These are phyloP conservation scores for Pipistrellus nathusii DNA, from an alignment of 2,797 vertebrate genomes.

Conservation along the genomic window DNA sequence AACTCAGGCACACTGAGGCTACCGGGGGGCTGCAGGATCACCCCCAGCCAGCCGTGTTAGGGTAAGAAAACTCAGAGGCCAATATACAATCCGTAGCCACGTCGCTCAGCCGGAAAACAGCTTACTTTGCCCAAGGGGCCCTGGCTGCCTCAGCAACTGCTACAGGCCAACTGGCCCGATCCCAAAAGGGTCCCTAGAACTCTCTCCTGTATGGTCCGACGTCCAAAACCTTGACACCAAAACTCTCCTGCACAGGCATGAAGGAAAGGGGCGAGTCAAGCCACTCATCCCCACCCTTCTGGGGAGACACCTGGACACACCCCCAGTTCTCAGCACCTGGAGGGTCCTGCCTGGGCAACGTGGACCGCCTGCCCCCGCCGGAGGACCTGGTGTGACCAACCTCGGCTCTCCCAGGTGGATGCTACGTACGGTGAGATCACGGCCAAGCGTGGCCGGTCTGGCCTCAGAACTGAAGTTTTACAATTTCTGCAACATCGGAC, in stretches of 20 bases:
- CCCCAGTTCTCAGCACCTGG: rapidly evolving
- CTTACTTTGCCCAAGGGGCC: rapidly evolving
- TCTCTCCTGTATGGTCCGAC: slow-evolving; percentile 28
- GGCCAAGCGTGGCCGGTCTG: background rate
- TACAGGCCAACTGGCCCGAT: background rate
- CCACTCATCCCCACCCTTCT: rapidly evolving
- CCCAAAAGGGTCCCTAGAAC: background rate
- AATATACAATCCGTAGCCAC: rapidly evolving
- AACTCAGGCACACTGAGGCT: rapidly evolving
- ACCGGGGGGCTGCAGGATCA: rapidly evolving
- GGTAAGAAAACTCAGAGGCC: background rate
- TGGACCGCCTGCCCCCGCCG: background rate
- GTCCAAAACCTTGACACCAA: slow-evolving; percentile 50
- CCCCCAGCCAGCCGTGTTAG: rapidly evolving
- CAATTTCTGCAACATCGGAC: no score
- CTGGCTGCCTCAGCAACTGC: rapidly evolving
- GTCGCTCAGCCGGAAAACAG: rapidly evolving
- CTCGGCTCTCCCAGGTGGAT: background rate
- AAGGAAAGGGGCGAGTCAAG: rapidly evolving
- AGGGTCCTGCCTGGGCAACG: background rate
- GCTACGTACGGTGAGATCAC: background rate
- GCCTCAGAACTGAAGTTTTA: background rate
- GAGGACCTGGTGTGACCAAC: background rate
- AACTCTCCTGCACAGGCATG: background rate
- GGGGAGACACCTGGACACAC: background rate